Base-by-base conservation (phyloP, 2,113 vertebrate species). In the Hypocryptadius cinnamomeus region DNA sequence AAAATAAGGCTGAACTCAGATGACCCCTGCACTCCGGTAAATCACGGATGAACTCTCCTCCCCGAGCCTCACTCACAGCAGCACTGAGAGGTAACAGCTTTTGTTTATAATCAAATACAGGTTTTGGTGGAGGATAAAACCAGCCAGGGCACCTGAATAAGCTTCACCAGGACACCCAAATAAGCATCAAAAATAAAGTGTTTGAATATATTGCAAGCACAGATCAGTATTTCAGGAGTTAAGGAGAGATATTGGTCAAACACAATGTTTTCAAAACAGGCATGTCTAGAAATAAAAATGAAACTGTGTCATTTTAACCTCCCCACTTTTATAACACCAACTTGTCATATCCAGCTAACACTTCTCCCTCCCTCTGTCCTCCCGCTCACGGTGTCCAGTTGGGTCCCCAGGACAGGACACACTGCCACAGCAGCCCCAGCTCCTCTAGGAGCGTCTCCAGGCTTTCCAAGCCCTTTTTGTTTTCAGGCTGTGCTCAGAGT, bases 1-100 rank as follows among this genome's bases (percentile, higher is more conserved):
- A 95, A 94, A 96, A 96, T 93, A 95, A 81, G 48, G 79, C 79
- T 96, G 90, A 95, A 96, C 88, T 94, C 61, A 15, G 87, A 65
- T 96, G 94, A 96, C 92, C 91, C 27, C 42, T 40, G 47, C 90
- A 65, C 89, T 95, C 87, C 74, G 61, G 89, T 85, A 94, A 77
- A 91, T 79, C 90, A 86, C 79, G 60, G 81, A 87, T 81, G 89
- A 96, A 96, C 87, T 91, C 10, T 56, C 90, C 82, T 94, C 88
- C 50, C 31, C 13, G 10, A 51, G 60, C 50, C 66, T 74, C 57
- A 3, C 30, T 92, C 70, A 31, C 28, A 60, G 51, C 80, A 42
- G 50, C 8, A 4, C 40, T 15, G 22, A 56, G 19, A 53, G 87
- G 68, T 47, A 83, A 73, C 68, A 65, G 78, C 39, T 85, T 85